Percentiles rank a stretch among this genome's conserved stretches.
phyloP scores from a whole-genome alignment of 2,113 vertebrate species.

The Strix uralensis region DNA sequence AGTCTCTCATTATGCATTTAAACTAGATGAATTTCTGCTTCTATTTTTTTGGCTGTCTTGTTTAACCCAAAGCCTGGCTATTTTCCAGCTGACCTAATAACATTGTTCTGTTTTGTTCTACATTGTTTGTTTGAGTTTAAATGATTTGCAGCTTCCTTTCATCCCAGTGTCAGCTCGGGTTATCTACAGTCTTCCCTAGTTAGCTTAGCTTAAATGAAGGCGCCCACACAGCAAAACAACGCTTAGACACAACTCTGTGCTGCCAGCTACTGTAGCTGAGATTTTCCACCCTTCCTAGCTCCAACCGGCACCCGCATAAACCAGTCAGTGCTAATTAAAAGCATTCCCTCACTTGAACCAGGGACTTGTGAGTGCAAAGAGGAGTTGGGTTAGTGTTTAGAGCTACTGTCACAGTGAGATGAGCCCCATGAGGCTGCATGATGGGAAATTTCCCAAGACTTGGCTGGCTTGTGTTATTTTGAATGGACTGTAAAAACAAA shows the following conservation, averaged over 20 bases:
- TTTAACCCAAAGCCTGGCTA: conserved; percentile 21
- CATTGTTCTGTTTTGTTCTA: conserved; percentile 47
- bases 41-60: not conserved
- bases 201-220: conserved; percentile 45
- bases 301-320: not conserved
- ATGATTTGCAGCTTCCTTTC: conserved; percentile 49
- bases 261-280: conserved; percentile 39
- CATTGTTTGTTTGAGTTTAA: conserved; percentile 50
- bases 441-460: conserved; percentile 48
- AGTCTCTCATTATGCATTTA: not conserved
- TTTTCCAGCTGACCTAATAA: conserved; percentile 50
- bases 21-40: conserved; percentile 6
- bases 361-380: not conserved
- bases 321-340: conserved; percentile 35
- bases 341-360: conserved; percentile 4
- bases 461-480: not conserved
- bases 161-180: conserved; percentile 36
- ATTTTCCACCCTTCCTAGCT: conserved; percentile 30
- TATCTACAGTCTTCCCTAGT: conserved; percentile 49
- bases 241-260: not conserved
- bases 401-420: conserved; percentile 38
- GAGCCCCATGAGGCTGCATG: not conserved
- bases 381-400: not conserved
- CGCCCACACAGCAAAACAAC: not conserved
- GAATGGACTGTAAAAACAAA: conserved; percentile 37